Percentiles rank a stretch among this genome's conserved stretches.
These are phyloP conservation scores for Hippoglossus hippoglossus DNA, from an alignment of 2,797 vertebrate genomes.

Conservation along the genomic window DNA sequence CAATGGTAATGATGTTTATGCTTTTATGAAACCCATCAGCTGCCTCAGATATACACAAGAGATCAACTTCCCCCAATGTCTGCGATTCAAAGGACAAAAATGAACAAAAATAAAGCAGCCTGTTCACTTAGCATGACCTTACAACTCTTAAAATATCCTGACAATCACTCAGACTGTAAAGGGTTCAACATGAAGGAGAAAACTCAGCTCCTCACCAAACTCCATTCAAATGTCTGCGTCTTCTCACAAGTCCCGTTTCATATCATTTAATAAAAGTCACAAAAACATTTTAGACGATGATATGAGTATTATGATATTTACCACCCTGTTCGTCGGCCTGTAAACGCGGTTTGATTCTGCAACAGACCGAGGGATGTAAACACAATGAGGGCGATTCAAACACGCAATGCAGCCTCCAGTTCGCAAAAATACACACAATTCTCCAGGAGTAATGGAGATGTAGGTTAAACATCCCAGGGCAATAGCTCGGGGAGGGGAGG, in stretches of 20 bases:
- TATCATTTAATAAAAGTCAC: not conserved
- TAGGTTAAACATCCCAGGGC: constrained; percentile 40
- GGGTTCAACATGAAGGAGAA: not conserved
- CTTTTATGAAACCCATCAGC: not conserved
- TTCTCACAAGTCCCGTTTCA: not conserved
- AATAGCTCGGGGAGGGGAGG: not conserved
- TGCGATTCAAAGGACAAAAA: not conserved
- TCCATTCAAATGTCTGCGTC: too few species aligned
- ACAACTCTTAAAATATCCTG: not conserved
- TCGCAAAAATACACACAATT: constrained; percentile 10
- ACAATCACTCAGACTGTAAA: not conserved
- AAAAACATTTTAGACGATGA: not conserved
- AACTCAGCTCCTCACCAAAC: not conserved
- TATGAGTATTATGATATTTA: accelerated
- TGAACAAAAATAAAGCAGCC: not conserved
- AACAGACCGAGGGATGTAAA: not conserved
- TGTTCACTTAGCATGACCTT: not conserved
- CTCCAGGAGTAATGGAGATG: not conserved
- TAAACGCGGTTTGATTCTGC: too few species aligned
- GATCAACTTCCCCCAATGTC: not conserved
- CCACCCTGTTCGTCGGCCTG: too few species aligned
- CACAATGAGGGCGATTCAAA: constrained; percentile 3
- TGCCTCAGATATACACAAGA: not conserved
- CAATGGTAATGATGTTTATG: not conserved
- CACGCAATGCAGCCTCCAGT: constrained; percentile 15